These are phyloP conservation scores for Nothocercus julius DNA, from an alignment of 2,113 vertebrate species.

Conservation along the genomic window DNA sequence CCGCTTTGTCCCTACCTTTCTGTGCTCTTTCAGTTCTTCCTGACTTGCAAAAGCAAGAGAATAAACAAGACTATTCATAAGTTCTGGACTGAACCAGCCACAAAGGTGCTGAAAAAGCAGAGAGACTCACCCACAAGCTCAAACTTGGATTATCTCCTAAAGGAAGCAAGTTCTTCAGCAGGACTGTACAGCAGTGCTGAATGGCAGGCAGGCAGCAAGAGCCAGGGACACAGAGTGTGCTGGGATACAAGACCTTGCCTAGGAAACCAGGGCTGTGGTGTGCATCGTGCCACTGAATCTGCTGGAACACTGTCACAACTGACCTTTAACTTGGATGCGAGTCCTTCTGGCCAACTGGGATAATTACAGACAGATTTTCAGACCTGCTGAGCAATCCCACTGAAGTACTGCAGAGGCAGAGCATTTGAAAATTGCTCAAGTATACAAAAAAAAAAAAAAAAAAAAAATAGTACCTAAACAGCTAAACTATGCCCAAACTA, in stretches of 20 bases:
- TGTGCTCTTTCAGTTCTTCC: not conserved
- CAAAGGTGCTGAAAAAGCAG: slow-evolving; percentile 13
- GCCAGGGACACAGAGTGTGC: not conserved
- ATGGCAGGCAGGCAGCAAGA: not conserved
- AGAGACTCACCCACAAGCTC: not conserved
- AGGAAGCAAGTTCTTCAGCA: not conserved
- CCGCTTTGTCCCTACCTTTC: not conserved
- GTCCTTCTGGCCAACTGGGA: not conserved
- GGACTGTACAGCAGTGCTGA: not conserved
- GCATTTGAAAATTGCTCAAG: not conserved
- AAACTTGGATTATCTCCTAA: slow-evolving; percentile 1
- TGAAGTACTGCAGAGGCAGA: not conserved
- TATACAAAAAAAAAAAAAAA: not conserved
- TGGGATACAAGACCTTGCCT: not conserved
- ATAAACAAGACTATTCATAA: slow-evolving; percentile 31
- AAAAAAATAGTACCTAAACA: not conserved
- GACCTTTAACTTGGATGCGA: not conserved
- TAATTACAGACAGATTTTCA: not conserved
- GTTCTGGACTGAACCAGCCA: not conserved
- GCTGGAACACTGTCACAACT: not conserved
- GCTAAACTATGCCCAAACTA: not conserved
- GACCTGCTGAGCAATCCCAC: not conserved
- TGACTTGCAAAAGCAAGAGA: not conserved
- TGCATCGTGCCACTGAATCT: not conserved
- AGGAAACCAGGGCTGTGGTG: not conserved